Base-by-base conservation (phyloP, 2,888 invertebrate genomes). In the Mechanitis messenoides region DNA sequence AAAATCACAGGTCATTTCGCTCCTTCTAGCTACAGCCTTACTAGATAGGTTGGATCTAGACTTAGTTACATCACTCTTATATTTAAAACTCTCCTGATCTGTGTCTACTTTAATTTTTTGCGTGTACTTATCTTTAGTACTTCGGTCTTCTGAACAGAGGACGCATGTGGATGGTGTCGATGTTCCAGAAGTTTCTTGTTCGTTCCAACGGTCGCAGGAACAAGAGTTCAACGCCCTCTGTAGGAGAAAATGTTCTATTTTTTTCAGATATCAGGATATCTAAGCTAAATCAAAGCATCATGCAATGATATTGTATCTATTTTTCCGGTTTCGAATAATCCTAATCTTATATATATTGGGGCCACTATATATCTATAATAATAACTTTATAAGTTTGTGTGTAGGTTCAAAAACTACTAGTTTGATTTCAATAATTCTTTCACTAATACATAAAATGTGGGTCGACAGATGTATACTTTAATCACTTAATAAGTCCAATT, bases 81-180 rank as follows among this genome's bases (percentile, higher is more conserved):
- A 63, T 47, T 63, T 56, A 9, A 53, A 45, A 28, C 62, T 53
- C 0, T 28, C 28, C 11, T 50, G 7, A 7, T 31, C 50, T 7
- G 50, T 50, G 6, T 53, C 58, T 53, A 68, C 55, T 38, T 70
- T 54, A 47, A 38, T 45, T 35, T 53, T 58, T 31, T 11, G 31
- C 7, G 55, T 65, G 31, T 81, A 79, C 78, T 83, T 80, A 76
- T 75, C 81, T 71, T 74, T 63, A 76, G 66, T 12, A 56, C 68
- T 70, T 59, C 68, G 67, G 31, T 75, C 84, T 69, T 85, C 85
- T 31, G 82, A 80, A 67, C 81, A 85, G 45, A 84, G 74, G 11
- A 85, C 78, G 72, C 87, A 87, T 64, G 86, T 87, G 53, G 88
- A 87, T 0, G 86, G 78, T 0, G 87, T 84, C 58, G 86, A 85